Percentiles rank a stretch among this genome's conserved stretches.
These are phyloP conservation scores for Caradrina clavipalpis DNA, from an alignment of 2,888 invertebrate species.

Conservation along the genomic window DNA sequence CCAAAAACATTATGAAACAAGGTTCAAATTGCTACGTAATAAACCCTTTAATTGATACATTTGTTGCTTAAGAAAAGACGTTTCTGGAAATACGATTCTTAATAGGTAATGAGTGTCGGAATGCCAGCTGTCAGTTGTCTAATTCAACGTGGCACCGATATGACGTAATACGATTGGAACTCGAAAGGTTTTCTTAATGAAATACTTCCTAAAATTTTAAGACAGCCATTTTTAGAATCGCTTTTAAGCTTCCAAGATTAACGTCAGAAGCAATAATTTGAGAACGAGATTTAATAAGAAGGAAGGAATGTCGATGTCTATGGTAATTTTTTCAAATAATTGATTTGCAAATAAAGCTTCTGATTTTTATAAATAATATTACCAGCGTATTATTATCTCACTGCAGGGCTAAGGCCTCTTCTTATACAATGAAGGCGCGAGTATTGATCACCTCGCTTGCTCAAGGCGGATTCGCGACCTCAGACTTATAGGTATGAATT, in stretches of 20 bases:
- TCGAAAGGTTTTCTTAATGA: constrained; percentile 23
- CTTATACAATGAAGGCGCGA: too few species aligned
- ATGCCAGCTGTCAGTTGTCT: constrained; percentile 12
- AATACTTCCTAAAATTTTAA: constrained; percentile 18
- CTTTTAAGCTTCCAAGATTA: constrained; percentile 4
- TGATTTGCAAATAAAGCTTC: too few species aligned
- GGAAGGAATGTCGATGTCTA: background rate
- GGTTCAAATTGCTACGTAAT: background rate
- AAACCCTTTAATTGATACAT: background rate
- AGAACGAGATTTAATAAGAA: background rate
- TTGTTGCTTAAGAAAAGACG: background rate
- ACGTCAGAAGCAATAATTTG: constrained; percentile 1
- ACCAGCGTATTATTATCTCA: too few species aligned
- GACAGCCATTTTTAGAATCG: background rate
- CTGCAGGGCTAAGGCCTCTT: too few species aligned
- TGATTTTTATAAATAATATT: too few species aligned
- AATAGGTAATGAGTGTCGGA: constrained; percentile 20
- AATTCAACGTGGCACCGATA: constrained; percentile 11
- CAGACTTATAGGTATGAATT: too few species aligned
- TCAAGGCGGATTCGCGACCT: too few species aligned
- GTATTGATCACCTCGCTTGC: too few species aligned
- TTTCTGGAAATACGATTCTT: constrained; percentile 1
- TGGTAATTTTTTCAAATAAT: too few species aligned
- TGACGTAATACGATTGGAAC: constrained; percentile 26
- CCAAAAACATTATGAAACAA: background rate